Percentiles rank a stretch among this genome's conserved stretches.
Evolutionary conservation across 2,113 vertebrate species (phyloP).

Genomic region (Mustela nigripes): DNA sequence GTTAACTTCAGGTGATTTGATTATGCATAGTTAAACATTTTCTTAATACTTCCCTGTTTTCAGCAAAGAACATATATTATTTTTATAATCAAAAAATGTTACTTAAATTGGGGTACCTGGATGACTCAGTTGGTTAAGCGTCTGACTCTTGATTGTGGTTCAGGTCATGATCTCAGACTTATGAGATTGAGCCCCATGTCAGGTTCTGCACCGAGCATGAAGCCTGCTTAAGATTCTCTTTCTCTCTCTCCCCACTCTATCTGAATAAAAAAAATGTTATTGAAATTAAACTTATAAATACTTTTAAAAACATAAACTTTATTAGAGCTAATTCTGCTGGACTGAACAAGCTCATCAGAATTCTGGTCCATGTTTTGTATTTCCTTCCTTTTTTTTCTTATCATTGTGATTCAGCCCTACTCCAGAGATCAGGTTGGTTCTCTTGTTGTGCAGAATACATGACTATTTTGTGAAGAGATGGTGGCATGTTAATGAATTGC

Average conservation of each 20-base stretch:
- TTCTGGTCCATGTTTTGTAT: neutral
- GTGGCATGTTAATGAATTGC: conserved; percentile 14
- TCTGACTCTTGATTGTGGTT: neutral
- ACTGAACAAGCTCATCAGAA: neutral
- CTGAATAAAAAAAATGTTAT: neutral
- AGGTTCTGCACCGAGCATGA: neutral
- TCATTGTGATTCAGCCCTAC: neutral
- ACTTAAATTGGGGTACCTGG: neutral
- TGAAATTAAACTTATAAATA: conserved; percentile 46
- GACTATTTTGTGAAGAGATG: neutral
- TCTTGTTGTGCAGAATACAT: neutral
- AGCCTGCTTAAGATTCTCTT: neutral
- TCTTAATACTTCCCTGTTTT: neutral
- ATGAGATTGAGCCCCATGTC: neutral
- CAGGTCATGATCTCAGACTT: neutral
- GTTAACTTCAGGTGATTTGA: neutral
- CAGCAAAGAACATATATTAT: neutral
- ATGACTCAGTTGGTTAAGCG: neutral
- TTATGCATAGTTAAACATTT: neutral
- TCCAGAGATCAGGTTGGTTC: neutral
- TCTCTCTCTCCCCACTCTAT: neutral
- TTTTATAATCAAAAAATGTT: conserved; percentile 1
- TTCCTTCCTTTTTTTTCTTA: neutral
- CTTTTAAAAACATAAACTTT: neutral
- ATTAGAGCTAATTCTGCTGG: neutral